These are phyloP conservation scores for Sprattus sprattus DNA, from an alignment of 2,113 vertebrate species.

Conservation along the genomic window DNA sequence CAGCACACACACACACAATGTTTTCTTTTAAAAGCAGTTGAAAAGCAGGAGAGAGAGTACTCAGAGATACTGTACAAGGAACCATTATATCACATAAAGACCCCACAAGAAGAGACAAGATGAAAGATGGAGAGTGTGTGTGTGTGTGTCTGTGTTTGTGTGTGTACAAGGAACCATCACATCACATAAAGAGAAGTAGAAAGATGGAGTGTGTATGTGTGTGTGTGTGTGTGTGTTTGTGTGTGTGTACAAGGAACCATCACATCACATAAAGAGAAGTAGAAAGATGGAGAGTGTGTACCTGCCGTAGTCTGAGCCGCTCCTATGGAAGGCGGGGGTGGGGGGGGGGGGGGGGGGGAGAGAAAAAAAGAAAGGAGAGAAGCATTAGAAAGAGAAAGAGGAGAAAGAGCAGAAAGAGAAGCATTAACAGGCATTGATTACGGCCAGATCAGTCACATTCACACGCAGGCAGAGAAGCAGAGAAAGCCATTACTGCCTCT, in stretches of 20 bases:
- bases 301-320: constrained; percentile 75
- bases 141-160: too few species aligned
- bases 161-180: background rate
- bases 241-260: background rate
- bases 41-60: background rate
- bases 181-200: too few species aligned
- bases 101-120: too few species aligned
- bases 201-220: too few species aligned
- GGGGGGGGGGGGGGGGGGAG: constrained; percentile 25
- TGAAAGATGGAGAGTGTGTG: too few species aligned
- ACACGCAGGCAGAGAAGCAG: background rate
- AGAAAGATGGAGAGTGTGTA: constrained; percentile 45
- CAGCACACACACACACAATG: background rate
- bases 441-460: background rate
- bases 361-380: constrained; percentile 45
- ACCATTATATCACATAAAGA: too few species aligned
- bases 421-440: background rate
- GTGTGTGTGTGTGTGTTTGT: too few species aligned
- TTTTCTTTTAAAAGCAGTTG: background rate
- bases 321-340: constrained; percentile 65
- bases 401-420: constrained; percentile 31
- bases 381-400: constrained; percentile 32
- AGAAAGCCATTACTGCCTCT: background rate
- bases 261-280: background rate
- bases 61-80: background rate